These are phyloP conservation scores for Galerucella calmariensis DNA, from an alignment of 2,888 invertebrate genomes.

Conservation along the genomic window DNA sequence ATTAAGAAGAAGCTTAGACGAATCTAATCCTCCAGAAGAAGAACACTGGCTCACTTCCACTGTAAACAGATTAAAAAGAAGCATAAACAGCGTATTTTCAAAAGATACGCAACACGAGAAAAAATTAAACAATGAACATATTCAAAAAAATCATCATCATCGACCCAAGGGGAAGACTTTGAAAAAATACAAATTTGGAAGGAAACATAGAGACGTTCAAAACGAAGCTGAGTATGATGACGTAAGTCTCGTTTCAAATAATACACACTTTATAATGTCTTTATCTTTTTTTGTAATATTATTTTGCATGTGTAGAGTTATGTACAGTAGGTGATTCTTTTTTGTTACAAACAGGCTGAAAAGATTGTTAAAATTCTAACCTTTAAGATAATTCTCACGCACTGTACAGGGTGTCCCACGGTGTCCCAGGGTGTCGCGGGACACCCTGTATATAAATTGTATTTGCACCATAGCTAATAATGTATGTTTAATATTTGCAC, in stretches of 20 bases:
- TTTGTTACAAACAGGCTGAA: no score
- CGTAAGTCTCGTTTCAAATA: conserved; percentile 51
- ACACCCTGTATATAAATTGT: neutral
- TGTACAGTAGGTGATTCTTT: no score
- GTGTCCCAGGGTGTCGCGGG: no score
- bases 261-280: no score
- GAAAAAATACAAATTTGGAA: conserved; percentile 19
- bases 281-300: neutral
- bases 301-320: neutral
- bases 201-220: conserved; percentile 44
- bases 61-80: conserved; percentile 64
- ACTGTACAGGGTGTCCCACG: no score
- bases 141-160: conserved; percentile 50
- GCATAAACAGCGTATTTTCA: conserved; percentile 52
- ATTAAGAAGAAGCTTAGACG: conserved; percentile 51
- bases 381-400: no score
- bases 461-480: neutral
- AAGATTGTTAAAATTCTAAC: no score
- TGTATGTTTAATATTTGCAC: neutral
- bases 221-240: conserved; percentile 53
- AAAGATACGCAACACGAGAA: conserved; percentile 38
- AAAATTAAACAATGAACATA: conserved; percentile 29
- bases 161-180: conserved; percentile 45
- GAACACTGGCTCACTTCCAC: conserved; percentile 60
- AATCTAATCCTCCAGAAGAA: conserved; percentile 57